phyloP scores from a whole-genome alignment of 2,113 vertebrate genomes.

The Salvelinus sp. region DNA sequence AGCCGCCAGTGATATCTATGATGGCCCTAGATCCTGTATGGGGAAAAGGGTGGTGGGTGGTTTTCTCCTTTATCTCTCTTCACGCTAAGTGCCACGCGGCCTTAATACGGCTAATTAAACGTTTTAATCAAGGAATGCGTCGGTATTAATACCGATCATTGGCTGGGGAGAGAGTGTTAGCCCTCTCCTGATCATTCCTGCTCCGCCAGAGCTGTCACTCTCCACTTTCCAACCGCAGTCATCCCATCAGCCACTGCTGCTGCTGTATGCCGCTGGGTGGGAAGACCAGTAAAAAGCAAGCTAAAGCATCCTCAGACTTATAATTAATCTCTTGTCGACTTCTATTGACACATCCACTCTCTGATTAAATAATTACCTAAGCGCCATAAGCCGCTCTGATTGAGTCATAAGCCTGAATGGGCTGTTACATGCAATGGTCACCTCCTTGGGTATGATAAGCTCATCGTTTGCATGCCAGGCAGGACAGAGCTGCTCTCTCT shows the following conservation, averaged over 20 bases:
- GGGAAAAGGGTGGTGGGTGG: background rate
- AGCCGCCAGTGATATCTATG: background rate
- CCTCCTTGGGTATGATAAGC: conserved; percentile 52
- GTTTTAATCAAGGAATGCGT: conserved; percentile 54
- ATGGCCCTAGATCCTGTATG: conserved; percentile 3
- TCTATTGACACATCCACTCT: conserved; percentile 73
- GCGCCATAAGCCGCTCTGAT: conserved; percentile 70
- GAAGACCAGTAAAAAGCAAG: conserved; percentile 43
- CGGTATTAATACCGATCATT: conserved; percentile 45
- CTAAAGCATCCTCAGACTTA: conserved; percentile 51
- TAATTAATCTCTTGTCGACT: conserved; percentile 73
- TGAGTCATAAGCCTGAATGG: conserved; percentile 74
- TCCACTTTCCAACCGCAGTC: conserved; percentile 26
- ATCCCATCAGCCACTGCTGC: conserved; percentile 52
- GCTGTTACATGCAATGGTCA: conserved; percentile 61
- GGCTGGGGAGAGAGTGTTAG: conserved; percentile 9
- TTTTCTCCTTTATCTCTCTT: no score
- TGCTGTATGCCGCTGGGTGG: background rate
- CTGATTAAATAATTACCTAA: conserved; percentile 77
- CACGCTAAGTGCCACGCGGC: conserved; percentile 10
- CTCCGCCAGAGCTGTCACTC: conserved; percentile 65
- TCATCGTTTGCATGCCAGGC: conserved; percentile 23
- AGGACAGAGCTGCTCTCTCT: conserved; percentile 10
- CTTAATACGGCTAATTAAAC: conserved; percentile 61
- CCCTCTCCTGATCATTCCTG: conserved; percentile 44